Conservation (phyloP, 2,888 invertebrate genomes). For the Drosophila emarginata region DNA sequence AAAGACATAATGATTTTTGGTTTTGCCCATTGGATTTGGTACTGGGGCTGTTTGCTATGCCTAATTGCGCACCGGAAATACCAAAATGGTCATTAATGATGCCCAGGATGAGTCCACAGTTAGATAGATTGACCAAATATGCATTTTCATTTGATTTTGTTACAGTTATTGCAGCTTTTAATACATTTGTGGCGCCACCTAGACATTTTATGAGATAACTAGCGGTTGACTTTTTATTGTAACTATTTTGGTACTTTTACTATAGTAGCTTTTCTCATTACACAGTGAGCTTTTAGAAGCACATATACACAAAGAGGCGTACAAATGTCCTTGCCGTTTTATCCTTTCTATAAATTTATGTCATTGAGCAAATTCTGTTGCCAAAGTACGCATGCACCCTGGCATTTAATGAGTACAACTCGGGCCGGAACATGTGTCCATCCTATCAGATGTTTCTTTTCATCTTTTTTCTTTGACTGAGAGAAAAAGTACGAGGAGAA, state of each 20-base stretch:
- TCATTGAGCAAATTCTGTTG: slow-evolving; percentile 59
- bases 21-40: slow-evolving; percentile 57
- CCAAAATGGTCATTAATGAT: slow-evolving; percentile 57
- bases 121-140: slow-evolving; percentile 1
- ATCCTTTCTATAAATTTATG: slow-evolving; percentile 22
- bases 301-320: neutral
- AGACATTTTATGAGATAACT: slow-evolving; percentile 7
- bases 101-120: slow-evolving; percentile 24
- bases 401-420: slow-evolving; percentile 22
- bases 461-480: neutral
- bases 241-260: slow-evolving; percentile 38
- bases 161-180: slow-evolving; percentile 28
- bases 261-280: slow-evolving; percentile 8
- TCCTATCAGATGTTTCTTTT: slow-evolving; percentile 59
- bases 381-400: slow-evolving; percentile 62
- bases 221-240: slow-evolving; percentile 8
- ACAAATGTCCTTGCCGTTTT: slow-evolving; percentile 29
- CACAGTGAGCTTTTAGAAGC: neutral
- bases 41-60: slow-evolving; percentile 63
- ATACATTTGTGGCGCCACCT: neutral
- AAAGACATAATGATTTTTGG: slow-evolving; percentile 45
- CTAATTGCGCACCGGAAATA: slow-evolving; percentile 70
- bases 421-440: slow-evolving; percentile 55
- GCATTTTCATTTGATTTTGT: slow-evolving; percentile 31
- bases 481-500: neutral